Percentiles rank a stretch among this genome's conserved stretches.
Evolutionary conservation across 2,113 vertebrate species (phyloP).

Genomic region (Hippocampus barbouri): DNA sequence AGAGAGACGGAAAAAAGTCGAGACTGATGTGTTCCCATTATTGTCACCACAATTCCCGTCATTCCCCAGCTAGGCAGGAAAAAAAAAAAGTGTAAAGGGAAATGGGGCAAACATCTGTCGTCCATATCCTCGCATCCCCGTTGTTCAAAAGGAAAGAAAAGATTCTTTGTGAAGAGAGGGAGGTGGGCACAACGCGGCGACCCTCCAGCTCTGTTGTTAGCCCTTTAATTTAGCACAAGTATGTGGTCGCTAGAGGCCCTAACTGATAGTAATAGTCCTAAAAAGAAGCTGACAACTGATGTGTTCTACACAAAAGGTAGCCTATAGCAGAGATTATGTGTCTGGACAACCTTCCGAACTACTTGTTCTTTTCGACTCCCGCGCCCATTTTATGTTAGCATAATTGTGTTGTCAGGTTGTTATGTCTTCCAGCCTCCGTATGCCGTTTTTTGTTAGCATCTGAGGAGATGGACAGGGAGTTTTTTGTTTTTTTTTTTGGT

Average conservation of each 20-base stretch:
- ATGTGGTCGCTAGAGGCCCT: constrained; percentile 37
- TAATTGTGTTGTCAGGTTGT: constrained; percentile 38
- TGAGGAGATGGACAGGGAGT: constrained; percentile 16
- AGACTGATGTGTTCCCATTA: constrained; percentile 44
- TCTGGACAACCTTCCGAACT: background rate
- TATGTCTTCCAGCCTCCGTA: constrained; percentile 64
- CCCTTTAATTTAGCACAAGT: constrained; percentile 55
- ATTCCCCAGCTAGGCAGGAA: constrained; percentile 42
- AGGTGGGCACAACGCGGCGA: constrained; percentile 7
- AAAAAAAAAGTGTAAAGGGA: constrained; percentile 16
- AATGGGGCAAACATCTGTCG: constrained; percentile 2
- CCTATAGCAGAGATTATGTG: constrained; percentile 57
- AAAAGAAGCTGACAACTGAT: constrained; percentile 27
- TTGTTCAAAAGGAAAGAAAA: constrained; percentile 16
- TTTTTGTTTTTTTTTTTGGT: background rate
- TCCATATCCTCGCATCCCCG: constrained; percentile 15
- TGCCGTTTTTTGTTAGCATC: constrained; percentile 17
- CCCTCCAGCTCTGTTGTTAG: constrained; percentile 48
- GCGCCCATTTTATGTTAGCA: background rate
- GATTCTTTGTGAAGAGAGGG: constrained; percentile 21
- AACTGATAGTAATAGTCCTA: constrained; percentile 62
- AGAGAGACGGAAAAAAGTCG: constrained; percentile 24
- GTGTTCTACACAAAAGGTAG: constrained; percentile 30
- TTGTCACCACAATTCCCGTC: constrained; percentile 51
- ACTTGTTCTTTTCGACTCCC: background rate